Conservation (phyloP, 2,113 vertebrate genomes). For the Cephalopterus ornatus region DNA sequence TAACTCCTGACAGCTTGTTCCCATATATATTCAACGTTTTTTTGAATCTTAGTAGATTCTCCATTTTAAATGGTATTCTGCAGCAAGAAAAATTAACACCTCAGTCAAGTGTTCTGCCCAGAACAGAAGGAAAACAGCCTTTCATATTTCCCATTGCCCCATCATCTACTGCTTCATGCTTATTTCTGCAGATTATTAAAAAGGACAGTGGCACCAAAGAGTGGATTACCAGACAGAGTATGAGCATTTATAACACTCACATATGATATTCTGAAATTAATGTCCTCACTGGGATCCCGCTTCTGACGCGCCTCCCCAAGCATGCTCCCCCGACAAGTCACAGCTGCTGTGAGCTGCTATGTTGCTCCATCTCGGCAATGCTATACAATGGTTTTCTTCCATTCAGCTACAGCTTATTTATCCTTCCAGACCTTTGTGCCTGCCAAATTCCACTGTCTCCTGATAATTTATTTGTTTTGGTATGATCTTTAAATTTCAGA, state of each 20-base stretch:
- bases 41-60: background rate
- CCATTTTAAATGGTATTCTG: background rate
- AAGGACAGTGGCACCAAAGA: background rate
- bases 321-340: fast-evolving
- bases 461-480: background rate
- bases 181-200: background rate
- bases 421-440: fast-evolving
- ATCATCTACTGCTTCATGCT: background rate
- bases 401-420: background rate
- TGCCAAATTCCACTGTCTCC: background rate
- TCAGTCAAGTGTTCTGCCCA: background rate
- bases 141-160: background rate
- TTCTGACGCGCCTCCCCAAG: background rate
- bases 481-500: background rate
- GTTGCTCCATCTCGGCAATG: background rate
- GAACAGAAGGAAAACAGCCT: background rate
- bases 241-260: background rate
- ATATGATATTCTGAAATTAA: background rate
- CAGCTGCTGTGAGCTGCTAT: background rate
- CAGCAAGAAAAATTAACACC: background rate
- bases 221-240: background rate
- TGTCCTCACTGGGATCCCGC: background rate
- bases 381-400: background rate
- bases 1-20: background rate
- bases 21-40: background rate